Evolutionary conservation across 2,888 invertebrate species (phyloP), one percentile per base, ranked within the genome.

Genomic region (Herminia tarsipennalis): DNA sequence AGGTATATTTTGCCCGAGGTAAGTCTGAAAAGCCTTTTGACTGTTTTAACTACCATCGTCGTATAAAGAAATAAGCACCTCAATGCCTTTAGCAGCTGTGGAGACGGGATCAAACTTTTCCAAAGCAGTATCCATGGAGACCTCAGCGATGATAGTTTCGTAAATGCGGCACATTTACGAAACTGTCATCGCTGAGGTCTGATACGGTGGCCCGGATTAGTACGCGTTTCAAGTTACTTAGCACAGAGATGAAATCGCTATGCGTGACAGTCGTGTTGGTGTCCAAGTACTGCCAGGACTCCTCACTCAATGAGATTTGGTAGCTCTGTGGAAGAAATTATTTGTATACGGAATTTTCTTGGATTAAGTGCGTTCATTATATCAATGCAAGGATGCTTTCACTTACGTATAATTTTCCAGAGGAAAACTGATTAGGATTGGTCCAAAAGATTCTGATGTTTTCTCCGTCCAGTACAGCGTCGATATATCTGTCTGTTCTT

Each of bases 51-150:
- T n/a, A n/a, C n/a, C n/a, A n/a, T n/a, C n/a, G n/a, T n/a, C n/a
- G n/a, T n/a, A n/a, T n/a, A n/a, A n/a, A n/a, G n/a, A n/a, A n/a
- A n/a, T n/a, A n/a, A n/a, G n/a, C n/a, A 94, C 93, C 92, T 99
- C 99, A 34, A 99, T 95, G 43, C 94, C 95, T 2, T 91, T 93
- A 0, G 98, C 97, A 27, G 91, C 88, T 5, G 92, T 92, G 63
- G 90, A 93, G 1, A 92, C 92, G 20, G 94, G 93, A 30, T 93
- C 90, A 2, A 73, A 76, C 33, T 93, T 93, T 24, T 93, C 93
- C 0, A 95, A 94, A 0, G 98, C 97, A 1, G 96, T 95, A 64
- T 98, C 98, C 81, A 99, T 93, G 13, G 95, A 94, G 0, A 99
- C 95, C 73, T 98, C 97, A 46, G 96, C 95, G 29, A 99, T 94